These are phyloP conservation scores for Guaruba guarouba DNA, from an alignment of 2,113 vertebrate genomes.

Conservation along the genomic window DNA sequence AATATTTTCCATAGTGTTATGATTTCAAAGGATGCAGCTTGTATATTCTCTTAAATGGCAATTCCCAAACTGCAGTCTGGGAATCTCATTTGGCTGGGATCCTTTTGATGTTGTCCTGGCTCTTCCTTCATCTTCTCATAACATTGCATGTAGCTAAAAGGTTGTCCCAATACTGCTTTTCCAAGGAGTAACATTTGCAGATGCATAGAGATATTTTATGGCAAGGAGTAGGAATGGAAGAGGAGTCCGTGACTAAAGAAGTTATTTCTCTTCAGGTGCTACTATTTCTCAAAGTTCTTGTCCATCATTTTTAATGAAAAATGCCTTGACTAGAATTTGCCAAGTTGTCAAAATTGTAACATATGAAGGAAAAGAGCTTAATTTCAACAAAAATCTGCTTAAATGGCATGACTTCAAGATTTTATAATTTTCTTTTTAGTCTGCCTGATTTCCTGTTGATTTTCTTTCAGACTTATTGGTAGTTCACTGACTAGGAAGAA, in stretches of 20 bases:
- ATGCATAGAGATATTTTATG: background rate
- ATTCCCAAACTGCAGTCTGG: background rate
- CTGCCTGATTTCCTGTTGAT: background rate
- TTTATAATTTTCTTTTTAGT: background rate
- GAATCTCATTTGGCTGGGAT: background rate
- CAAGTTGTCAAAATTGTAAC: background rate
- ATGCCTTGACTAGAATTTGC: background rate
- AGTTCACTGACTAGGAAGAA: background rate
- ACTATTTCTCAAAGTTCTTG: background rate
- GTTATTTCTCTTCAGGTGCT: background rate
- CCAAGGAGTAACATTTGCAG: background rate
- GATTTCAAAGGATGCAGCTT: background rate
- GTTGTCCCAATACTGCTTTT: background rate
- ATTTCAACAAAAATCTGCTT: background rate
- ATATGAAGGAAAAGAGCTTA: background rate
- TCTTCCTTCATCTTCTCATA: background rate
- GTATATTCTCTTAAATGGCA: background rate
- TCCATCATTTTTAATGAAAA: background rate
- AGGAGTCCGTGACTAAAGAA: background rate
- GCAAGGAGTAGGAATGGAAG: background rate
- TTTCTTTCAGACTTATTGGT: background rate
- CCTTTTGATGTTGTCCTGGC: background rate
- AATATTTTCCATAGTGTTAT: background rate
- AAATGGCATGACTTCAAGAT: background rate
- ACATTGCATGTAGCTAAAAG: rapidly evolving